These are phyloP conservation scores for Crenichthys baileyi DNA, from an alignment of 2,797 vertebrate genomes.

Conservation along the genomic window DNA sequence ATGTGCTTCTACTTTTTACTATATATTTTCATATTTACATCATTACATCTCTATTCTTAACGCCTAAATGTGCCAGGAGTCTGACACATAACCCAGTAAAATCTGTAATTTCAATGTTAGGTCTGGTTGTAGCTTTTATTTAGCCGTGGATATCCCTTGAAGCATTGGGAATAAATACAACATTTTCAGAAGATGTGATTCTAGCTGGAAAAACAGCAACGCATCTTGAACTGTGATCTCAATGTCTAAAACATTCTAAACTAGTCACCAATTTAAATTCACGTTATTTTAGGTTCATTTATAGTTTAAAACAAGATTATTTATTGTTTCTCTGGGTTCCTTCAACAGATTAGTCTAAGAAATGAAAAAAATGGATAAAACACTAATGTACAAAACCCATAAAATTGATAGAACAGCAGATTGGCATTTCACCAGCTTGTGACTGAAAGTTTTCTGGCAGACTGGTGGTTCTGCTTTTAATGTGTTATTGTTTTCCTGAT, in stretches of 20 bases:
- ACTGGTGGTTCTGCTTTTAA: neutral
- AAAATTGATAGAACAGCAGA: neutral
- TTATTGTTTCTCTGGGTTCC: too few relatives aligned
- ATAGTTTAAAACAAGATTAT: too few relatives aligned
- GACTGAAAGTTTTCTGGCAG: neutral
- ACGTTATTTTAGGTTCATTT: neutral
- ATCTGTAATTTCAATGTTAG: neutral
- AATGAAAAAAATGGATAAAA: too few relatives aligned
- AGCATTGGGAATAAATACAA: neutral
- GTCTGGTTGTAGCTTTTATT: neutral
- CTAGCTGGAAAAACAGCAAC: neutral
- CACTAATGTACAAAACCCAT: too few relatives aligned
- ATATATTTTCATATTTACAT: neutral
- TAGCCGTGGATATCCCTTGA: neutral
- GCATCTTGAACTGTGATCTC: neutral
- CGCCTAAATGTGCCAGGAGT: too few relatives aligned
- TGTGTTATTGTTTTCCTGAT: neutral
- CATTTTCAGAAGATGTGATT: neutral
- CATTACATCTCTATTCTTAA: too few relatives aligned
- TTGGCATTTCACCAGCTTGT: neutral
- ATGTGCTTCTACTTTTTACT: neutral
- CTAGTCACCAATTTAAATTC: neutral
- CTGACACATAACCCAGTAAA: neutral
- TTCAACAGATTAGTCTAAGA: too few relatives aligned
- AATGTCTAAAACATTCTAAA: neutral